Evolutionary conservation across 1,140 invertebrate species (phyloP).

Genomic region (Meloidogyne floridensis): DNA sequence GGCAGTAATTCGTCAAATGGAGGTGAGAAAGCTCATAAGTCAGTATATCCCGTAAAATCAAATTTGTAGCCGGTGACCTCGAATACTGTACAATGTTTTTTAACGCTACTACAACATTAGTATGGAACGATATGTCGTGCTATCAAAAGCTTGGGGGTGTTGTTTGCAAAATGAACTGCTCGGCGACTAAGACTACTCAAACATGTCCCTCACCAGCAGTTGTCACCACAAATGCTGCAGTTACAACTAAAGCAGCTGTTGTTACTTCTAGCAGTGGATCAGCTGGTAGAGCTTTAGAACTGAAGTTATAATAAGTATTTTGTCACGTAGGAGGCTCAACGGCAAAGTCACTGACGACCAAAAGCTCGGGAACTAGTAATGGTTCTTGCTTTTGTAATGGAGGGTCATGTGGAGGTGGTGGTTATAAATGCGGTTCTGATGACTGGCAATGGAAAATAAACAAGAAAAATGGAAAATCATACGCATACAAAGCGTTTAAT

Average conservation of each 20-base stretch:
- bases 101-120: not conserved
- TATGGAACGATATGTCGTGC: not conserved
- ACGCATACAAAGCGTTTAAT: not conserved
- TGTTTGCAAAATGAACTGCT: not conserved
- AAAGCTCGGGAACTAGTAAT: not conserved
- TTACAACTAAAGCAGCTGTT: not conserved
- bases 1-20: not conserved
- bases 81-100: not conserved
- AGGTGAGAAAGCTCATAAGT: not conserved
- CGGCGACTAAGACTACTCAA: not conserved
- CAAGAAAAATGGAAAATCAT: not conserved
- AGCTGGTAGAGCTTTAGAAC: not conserved
- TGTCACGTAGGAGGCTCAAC: too few relatives aligned
- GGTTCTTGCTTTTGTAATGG: not conserved
- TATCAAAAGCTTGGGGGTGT: not conserved
- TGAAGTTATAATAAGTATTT: too few relatives aligned
- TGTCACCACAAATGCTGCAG: not conserved
- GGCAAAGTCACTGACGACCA: too few relatives aligned
- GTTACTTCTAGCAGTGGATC: not conserved
- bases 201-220: not conserved
- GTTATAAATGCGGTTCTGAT: not conserved
- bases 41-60: too few relatives aligned
- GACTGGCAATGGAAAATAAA: not conserved
- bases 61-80: not conserved
- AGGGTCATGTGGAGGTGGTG: too few relatives aligned